Percentiles rank a stretch among this genome's conserved stretches.
These are phyloP conservation scores for Drosophila jambulina DNA, from an alignment of 1,140 invertebrate genomes.

Conservation along the genomic window DNA sequence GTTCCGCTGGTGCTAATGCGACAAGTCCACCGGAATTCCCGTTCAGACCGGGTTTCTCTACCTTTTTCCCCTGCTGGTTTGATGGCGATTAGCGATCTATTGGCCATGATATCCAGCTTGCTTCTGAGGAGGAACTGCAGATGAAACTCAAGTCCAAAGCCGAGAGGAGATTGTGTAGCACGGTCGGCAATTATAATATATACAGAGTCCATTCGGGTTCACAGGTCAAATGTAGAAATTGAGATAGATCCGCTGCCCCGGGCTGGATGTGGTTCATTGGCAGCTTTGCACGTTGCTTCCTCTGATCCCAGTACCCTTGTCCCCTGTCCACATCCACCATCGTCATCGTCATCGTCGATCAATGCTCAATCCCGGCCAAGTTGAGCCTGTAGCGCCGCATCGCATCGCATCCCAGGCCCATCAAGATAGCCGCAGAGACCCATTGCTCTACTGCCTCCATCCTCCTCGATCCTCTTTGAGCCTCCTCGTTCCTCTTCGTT, in stretches of 20 bases:
- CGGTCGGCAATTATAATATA: slow-evolving; percentile 68
- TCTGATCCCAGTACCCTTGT: not conserved
- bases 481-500: not conserved
- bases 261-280: slow-evolving; percentile 73
- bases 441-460: slow-evolving; percentile 17
- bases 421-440: slow-evolving; percentile 62
- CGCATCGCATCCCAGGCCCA: slow-evolving; percentile 49
- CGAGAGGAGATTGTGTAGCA: slow-evolving; percentile 52
- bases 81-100: slow-evolving; percentile 25
- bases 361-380: slow-evolving; percentile 48
- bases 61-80: not conserved
- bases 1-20: slow-evolving; percentile 42
- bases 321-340: slow-evolving; percentile 18
- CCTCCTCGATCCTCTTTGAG: slow-evolving; percentile 19
- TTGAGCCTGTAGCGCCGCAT: slow-evolving; percentile 72
- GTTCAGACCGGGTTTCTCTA: not conserved
- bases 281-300: slow-evolving; percentile 72
- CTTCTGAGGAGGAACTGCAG: slow-evolving; percentile 23
- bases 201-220: slow-evolving; percentile 51
- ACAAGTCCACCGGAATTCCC: slow-evolving; percentile 31
- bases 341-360: slow-evolving; percentile 66
- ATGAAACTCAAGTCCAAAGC: not conserved
- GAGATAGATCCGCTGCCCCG: slow-evolving; percentile 51
- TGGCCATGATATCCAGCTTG: slow-evolving; percentile 27
- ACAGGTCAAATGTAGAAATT: slow-evolving; percentile 61